These are phyloP conservation scores for Lasioglossum malachurum DNA, from an alignment of 2,888 invertebrate species.

Conservation along the genomic window DNA sequence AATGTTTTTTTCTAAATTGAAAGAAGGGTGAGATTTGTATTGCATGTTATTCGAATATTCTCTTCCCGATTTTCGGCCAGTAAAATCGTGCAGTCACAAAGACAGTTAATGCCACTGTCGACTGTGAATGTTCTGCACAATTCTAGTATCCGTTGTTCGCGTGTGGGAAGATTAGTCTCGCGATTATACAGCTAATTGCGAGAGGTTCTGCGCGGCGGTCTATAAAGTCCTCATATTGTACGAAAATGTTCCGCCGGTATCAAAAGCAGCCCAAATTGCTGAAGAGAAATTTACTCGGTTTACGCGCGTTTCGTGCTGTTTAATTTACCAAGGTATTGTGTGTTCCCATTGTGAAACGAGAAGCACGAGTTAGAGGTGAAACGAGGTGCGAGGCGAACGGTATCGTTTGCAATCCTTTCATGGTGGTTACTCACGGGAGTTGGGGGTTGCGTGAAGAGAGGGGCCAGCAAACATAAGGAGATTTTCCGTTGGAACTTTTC, in stretches of 20 bases:
- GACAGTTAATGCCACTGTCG: not conserved
- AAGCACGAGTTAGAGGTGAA: conserved; percentile 67
- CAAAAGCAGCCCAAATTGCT: not conserved
- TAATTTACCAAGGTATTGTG: conserved; percentile 53
- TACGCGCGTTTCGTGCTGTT: conserved; percentile 4
- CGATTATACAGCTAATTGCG: conserved; percentile 7
- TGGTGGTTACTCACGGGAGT: conserved; percentile 35
- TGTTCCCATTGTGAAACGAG: conserved; percentile 60
- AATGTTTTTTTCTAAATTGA: not conserved
- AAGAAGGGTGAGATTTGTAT: not conserved
- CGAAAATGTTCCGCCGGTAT: not conserved
- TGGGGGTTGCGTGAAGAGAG: conserved; percentile 4
- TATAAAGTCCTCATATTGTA: not conserved
- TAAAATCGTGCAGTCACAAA: not conserved
- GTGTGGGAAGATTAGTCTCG: not conserved
- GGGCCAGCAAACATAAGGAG: conserved; percentile 51
- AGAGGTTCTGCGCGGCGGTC: not conserved
- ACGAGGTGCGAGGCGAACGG: conserved; percentile 49
- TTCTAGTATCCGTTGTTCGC: not conserved
- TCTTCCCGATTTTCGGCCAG: not conserved
- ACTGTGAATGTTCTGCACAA: not conserved
- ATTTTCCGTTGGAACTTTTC: conserved; percentile 72
- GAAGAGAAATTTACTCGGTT: conserved; percentile 9
- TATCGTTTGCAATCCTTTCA: conserved; percentile 76
- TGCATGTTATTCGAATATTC: not conserved